Evolutionary conservation across 2,797 vertebrate species (phyloP), one percentile per base, ranked within the genome.

Genomic region (Adelosebastes latens): DNA sequence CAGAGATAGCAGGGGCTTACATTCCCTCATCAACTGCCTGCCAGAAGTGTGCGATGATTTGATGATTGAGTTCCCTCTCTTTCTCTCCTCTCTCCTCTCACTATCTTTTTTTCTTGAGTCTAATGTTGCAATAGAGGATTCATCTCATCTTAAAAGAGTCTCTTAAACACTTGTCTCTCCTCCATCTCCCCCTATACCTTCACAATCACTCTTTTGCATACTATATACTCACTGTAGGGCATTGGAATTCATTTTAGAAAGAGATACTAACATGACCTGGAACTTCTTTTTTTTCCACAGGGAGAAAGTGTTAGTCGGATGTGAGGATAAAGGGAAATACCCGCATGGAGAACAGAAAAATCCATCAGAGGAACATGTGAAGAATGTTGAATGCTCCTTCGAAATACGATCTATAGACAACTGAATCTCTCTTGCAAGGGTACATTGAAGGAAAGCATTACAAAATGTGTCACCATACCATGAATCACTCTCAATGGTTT

Each of bases 401-500:
- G 9, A 75, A 77, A 64, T 72, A 55, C 36, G 73, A 78, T 84
- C 27, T 69, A 49, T n/a, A 76, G 59, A 81, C 55, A 76, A 62
- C 46, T 71, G 76, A 80, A 82, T 75, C 55, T 75, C 64, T 70
- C 62, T 55, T 83, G 81, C 84, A 86, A 87, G 82, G 80, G 84
- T 86, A 71, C 70, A 56, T 3, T 69, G 75, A 81, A 77, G 87
- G 77, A 72, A 85, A 66, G 74, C 79, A 77, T 89, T 86, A 85
- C 81, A 27, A 83, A 84, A 80, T 70, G 61, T 89, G 83, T 85
- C 87, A 75, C 64, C 72, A 73, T 75, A 20, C 56, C 55, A 80
- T 92, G 78, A 91, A 89, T 91, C 88, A 89, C 67, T 79, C 59
- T 77, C 29, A 77, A 11, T 64, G 36, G 71, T 80, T 81, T 58